Evolutionary conservation across 2,888 invertebrate species (phyloP).

Genomic region (Zaprionus obscuricornis): DNA sequence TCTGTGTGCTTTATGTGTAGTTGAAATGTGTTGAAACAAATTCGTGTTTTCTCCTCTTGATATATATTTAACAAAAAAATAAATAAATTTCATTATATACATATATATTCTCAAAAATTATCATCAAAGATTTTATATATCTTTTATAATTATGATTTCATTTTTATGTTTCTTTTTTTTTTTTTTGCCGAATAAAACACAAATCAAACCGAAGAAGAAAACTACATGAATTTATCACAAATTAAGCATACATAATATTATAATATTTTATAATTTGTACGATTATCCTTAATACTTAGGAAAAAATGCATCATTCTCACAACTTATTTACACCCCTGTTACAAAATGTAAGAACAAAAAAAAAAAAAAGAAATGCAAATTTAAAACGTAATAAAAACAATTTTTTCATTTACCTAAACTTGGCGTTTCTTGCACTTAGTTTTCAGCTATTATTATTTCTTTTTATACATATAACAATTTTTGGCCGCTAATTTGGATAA

Average conservation of each 20-base stretch:
- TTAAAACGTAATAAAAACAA: slow-evolving; percentile 61
- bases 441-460: slow-evolving; percentile 31
- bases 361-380: slow-evolving; percentile 31
- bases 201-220: slow-evolving; percentile 13
- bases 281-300: slow-evolving; percentile 49
- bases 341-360: slow-evolving; percentile 65
- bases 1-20: slow-evolving; percentile 51
- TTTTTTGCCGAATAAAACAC: slow-evolving; percentile 8
- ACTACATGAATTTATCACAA: slow-evolving; percentile 30
- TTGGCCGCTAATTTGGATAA: slow-evolving; percentile 51
- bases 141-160: slow-evolving; percentile 10
- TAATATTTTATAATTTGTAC: slow-evolving; percentile 65
- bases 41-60: no score
- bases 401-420: slow-evolving; percentile 69
- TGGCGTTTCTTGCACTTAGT: slow-evolving; percentile 65
- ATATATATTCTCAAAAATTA: no score
- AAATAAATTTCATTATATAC: slow-evolving; percentile 23
- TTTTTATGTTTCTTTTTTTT: slow-evolving; percentile 41
- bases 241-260: slow-evolving; percentile 37
- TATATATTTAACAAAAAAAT: no score
- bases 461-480: no score
- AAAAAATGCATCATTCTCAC: slow-evolving; percentile 71
- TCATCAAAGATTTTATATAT: slow-evolving; percentile 28
- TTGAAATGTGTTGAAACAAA: slow-evolving; percentile 48
- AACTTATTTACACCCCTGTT: slow-evolving; percentile 74